A percentile compares a stretch with the other conserved stretches of the same genome.
phyloP scores from a whole-genome alignment of 2,113 vertebrate species.

The Callospermophilus lateralis region DNA sequence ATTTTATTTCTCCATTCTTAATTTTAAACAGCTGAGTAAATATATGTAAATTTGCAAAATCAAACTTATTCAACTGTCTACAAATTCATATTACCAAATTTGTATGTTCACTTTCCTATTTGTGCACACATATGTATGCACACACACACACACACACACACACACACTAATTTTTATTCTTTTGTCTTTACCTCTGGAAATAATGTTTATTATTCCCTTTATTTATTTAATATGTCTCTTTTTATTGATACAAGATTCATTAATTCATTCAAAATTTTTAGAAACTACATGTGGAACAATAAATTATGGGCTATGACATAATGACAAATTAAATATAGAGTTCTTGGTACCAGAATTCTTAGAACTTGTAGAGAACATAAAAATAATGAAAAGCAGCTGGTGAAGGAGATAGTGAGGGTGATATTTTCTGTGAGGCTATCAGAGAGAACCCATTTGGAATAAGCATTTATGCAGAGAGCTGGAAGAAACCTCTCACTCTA shows the following conservation, averaged over 20 bases:
- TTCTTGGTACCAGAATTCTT: not conserved
- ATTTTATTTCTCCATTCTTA: slow-evolving; percentile 1
- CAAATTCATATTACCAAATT: not conserved
- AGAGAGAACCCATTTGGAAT: not conserved
- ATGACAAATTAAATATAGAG: not conserved
- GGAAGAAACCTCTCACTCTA: not conserved
- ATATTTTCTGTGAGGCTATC: not conserved
- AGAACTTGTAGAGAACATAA: not conserved
- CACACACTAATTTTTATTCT: not conserved
- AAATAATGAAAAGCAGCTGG: not conserved
- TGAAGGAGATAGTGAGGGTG: not conserved
- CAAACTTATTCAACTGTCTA: not conserved
- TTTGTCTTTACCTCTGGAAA: not conserved
- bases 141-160: not conserved
- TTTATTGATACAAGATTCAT: not conserved
- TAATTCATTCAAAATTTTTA: not conserved
- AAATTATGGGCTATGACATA: not conserved
- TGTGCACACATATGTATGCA: not conserved
- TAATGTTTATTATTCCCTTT: not conserved
- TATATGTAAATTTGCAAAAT: not conserved
- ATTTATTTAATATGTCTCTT: not conserved
- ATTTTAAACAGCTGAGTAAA: not conserved
- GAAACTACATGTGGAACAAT: not conserved
- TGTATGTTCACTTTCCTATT: not conserved
- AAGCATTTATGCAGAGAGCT: not conserved